phyloP scores from a whole-genome alignment of 2,888 invertebrate species.

The Xanthia icteritia region DNA sequence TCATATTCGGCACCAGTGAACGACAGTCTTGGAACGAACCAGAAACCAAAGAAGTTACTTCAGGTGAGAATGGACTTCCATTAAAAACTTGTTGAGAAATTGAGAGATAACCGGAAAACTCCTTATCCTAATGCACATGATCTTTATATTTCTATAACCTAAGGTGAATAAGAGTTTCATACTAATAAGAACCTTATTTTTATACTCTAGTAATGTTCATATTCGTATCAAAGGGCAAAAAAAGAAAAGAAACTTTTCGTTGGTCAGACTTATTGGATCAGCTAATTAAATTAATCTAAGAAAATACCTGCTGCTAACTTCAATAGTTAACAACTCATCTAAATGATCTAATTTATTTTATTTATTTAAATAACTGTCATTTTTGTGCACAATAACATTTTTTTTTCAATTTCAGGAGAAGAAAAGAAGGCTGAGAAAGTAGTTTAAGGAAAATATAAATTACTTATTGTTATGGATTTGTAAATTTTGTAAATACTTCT shows the following conservation, averaged over 20 bases:
- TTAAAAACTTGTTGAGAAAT: neutral
- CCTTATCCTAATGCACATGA: too few species aligned
- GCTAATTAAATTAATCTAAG: neutral
- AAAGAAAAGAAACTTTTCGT: neutral
- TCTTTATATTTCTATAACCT: too few species aligned
- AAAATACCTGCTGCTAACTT: neutral
- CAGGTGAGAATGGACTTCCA: slow-evolving; percentile 29
- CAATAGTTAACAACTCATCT: neutral
- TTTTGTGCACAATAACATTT: neutral
- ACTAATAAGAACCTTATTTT: neutral
- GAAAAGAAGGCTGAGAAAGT: slow-evolving; percentile 58
- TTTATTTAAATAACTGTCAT: too few species aligned
- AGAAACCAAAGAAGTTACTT: slow-evolving; percentile 17
- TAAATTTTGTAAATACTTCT: slow-evolving; percentile 62
- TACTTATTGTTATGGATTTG: slow-evolving; percentile 26
- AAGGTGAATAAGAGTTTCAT: too few species aligned
- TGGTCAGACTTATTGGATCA: neutral
- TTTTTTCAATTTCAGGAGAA: slow-evolving; percentile 46
- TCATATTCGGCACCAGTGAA: slow-evolving; percentile 92
- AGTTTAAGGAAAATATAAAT: slow-evolving; percentile 39
- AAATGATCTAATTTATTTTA: too few species aligned
- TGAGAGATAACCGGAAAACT: neutral
- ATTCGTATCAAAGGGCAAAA: neutral
- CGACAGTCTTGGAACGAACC: slow-evolving; percentile 93
- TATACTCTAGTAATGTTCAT: neutral